phyloP scores from a whole-genome alignment of 2,113 vertebrate species.

The Vicugna pacos region DNA sequence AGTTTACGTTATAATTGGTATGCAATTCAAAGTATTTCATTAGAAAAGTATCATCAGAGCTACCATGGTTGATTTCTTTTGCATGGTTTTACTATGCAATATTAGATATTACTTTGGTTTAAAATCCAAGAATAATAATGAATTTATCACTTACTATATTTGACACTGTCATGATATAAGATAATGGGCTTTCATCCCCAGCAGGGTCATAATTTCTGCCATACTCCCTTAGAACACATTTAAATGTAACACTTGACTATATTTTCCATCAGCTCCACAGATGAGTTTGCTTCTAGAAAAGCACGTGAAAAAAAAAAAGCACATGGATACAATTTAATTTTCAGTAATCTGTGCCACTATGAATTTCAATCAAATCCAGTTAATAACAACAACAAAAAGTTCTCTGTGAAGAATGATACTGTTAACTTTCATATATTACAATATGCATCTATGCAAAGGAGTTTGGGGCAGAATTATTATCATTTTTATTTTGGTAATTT shows the following conservation, averaged over 20 bases:
- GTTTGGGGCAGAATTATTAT: background rate
- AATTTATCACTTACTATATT: slow-evolving; percentile 66
- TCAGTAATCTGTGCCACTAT: background rate
- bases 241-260: background rate
- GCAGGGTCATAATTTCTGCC: slow-evolving; percentile 22
- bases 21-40: slow-evolving; percentile 52
- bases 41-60: background rate
- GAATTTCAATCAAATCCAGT: slow-evolving; percentile 60
- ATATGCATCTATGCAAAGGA: background rate
- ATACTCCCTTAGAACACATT: slow-evolving; percentile 4
- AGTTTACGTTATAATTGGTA: slow-evolving; percentile 66
- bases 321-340: slow-evolving; percentile 30
- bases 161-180: slow-evolving; percentile 21
- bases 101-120: slow-evolving; percentile 49
- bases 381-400: slow-evolving; percentile 50
- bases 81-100: background rate
- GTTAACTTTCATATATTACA: background rate
- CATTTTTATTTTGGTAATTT: slow-evolving; percentile 30
- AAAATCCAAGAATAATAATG: slow-evolving; percentile 61
- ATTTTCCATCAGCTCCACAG: slow-evolving; percentile 13
- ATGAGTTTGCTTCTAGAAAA: slow-evolving; percentile 51
- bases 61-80: slow-evolving; percentile 24
- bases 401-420: background rate
- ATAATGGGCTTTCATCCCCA: background rate
- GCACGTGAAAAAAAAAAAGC: background rate